Evolutionary conservation across 1,140 invertebrate species (phyloP), one percentile per base, ranked within the genome.

Genomic region (Macrobrachium rosenbergii): DNA sequence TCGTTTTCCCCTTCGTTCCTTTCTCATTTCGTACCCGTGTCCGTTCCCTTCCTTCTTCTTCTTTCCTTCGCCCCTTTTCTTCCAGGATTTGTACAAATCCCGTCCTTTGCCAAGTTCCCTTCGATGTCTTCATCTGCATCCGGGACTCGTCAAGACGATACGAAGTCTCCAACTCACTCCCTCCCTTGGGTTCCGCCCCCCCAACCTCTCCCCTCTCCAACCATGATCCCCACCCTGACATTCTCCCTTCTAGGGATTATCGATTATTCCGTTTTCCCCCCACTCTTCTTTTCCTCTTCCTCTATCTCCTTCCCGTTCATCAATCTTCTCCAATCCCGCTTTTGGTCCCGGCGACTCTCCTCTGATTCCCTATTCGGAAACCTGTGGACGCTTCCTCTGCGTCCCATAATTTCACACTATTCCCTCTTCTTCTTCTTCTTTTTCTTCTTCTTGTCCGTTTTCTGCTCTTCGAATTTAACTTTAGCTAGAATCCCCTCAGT

Each of bases 211-310:
- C 21, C 43, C 19, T n/a, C 21, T 19, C 28, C 16, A n/a, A 73
- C 21, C 21, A 10, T 16, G 28, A 23, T 19, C 37, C n/a, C 23
- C 28, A 8, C 72, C 72, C 28, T 28, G n/a, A 21, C 64, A n/a
- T 69, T 28, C 64, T 69, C 64, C 64, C 72, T 19, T 37, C 52
- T 52, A 19, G 37, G 37, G 17, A 37, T 19, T 75, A 37, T 37
- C 72, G 37, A 23, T 37, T 37, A 45, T 23, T 37, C 23, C 17
- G n/a, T 75, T 52, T 75, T 75, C 52, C 72, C 72, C 52, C 72
- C 72, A 37, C 52, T 52, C 52, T 52, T 75, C 23, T 28, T 75
- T 75, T 52, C 72, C 72, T 37, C 72, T 12, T 75, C 28, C 72
- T n/a, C 52, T 75, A 23, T 28, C 72, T 75, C 28, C n/a, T 37